Evolutionary conservation across 2,888 invertebrate species (phyloP).

Genomic region (Seladonia tumulorum): DNA sequence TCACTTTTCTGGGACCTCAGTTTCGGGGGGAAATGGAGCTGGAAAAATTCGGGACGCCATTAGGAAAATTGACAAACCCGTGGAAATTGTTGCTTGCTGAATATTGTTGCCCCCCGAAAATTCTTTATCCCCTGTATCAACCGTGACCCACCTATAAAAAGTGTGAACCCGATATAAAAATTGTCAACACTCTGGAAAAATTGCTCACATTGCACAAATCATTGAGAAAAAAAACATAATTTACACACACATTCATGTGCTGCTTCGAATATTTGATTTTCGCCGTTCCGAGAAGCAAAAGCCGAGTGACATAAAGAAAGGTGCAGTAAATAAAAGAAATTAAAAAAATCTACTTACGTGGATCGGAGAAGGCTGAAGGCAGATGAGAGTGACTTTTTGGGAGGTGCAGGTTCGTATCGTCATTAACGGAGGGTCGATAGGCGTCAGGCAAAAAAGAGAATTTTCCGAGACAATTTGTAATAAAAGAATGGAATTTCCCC

Average conservation of each 20-base stretch:
- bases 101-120: no score
- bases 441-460: constrained; percentile 7
- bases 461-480: not conserved
- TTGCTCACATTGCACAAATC: not conserved
- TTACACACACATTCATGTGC: not conserved
- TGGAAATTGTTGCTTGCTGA: not conserved
- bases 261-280: not conserved
- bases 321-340: constrained; percentile 14
- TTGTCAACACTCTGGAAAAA: not conserved
- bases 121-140: no score
- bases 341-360: constrained; percentile 69
- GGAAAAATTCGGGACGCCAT: not conserved
- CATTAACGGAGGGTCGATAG: constrained; percentile 19
- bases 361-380: constrained; percentile 56
- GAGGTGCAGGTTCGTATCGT: constrained; percentile 40
- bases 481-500: not conserved
- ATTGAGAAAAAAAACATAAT: no score
- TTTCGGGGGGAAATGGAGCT: not conserved
- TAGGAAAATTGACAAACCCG: not conserved
- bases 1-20: not conserved
- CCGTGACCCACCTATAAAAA: no score
- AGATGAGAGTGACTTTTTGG: constrained; percentile 52
- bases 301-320: not conserved
- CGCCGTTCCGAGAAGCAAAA: not conserved
- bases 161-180: no score